Base-by-base conservation (phyloP, 2,888 invertebrate genomes). In the Drosophila kuntzei region DNA sequence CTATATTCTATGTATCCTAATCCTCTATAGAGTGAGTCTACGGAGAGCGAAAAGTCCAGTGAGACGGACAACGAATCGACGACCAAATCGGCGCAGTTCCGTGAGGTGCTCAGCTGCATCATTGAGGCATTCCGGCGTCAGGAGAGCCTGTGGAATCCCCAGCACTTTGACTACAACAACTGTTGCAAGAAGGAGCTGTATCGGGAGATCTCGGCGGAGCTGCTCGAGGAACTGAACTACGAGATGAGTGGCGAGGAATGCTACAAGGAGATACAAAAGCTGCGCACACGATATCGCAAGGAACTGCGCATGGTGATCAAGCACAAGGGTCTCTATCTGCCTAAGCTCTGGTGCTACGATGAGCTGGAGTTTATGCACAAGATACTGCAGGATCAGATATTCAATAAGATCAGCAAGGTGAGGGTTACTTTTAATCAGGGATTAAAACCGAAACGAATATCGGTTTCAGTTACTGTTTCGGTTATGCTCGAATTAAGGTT, bases 311-410 rank as follows among this genome's bases (percentile, higher is more conserved):
- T 88, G 69, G 82, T 89, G 7, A 82, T 89, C 61, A 89, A 85
- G 43, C 83, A 81, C 36, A 90, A 90, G 55, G 90, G 91, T 2
- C 63, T 89, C 18, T 90, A 91, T 53, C 54, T 89, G 60, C 89
- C 90, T 3, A 90, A 90, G 36, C 73, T 90, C 7, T 90, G 90
- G 90, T 90, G 91, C 55, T 90, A 90, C 50, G 90, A 91, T 57
- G 80, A 90, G 53, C 79, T 90, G 69, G 90, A 91, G 25, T 90
- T 90, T 55, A 68, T 90, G 18, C 81, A 87, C 3, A 80, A 85
- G 8, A 79, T 84, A 27, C 62, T 89, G 9, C 89, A 90, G 22
- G 85, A 89, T 3, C 89, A 90, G 54, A 81, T 90, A 37, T 81
- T 73, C 12, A 83, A 80, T 4, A 80, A 87, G 58, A 79, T 87